Conservation (phyloP, 2,888 invertebrate genomes). For the Mellilla xanthometata region DNA sequence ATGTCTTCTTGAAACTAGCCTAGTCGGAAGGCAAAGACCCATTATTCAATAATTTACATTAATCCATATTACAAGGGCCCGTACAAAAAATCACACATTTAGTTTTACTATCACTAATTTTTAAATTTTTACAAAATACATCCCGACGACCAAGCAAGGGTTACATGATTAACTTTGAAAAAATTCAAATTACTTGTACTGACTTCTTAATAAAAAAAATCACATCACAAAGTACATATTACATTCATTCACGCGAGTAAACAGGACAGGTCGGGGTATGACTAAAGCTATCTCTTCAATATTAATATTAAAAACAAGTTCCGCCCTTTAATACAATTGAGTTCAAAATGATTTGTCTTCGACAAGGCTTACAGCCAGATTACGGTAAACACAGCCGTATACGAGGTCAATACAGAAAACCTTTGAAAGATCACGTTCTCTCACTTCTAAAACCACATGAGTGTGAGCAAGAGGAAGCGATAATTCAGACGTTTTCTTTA, state of each 20-base stretch:
- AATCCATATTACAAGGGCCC: slow-evolving; percentile 13
- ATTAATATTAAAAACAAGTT: no score
- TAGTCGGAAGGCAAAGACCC: slow-evolving; percentile 14
- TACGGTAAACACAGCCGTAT: no score
- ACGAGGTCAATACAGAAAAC: no score
- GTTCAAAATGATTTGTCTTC: no score
- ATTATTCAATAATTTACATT: slow-evolving; percentile 4
- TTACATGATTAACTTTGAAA: slow-evolving; percentile 61
- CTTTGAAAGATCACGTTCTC: no score
- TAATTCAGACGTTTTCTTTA: no score
- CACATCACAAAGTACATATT: slow-evolving; percentile 48
- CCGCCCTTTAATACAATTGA: no score
- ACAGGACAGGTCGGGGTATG: slow-evolving; percentile 12
- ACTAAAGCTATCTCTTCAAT: slow-evolving; percentile 1
- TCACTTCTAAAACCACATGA: no score
- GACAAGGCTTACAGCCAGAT: no score
- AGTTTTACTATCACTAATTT: slow-evolving; percentile 18
- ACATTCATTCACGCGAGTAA: slow-evolving; percentile 8
- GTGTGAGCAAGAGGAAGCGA: no score
- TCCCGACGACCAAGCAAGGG: slow-evolving; percentile 58
- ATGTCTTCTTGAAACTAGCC: slow-evolving; percentile 11
- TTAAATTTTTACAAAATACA: slow-evolving; percentile 49
- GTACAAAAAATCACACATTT: slow-evolving; percentile 25
- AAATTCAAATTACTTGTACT: slow-evolving; percentile 62
- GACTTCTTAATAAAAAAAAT: slow-evolving; percentile 60